Conservation (phyloP, 2,113 vertebrate species). For the Coptodon bakossiorum region DNA sequence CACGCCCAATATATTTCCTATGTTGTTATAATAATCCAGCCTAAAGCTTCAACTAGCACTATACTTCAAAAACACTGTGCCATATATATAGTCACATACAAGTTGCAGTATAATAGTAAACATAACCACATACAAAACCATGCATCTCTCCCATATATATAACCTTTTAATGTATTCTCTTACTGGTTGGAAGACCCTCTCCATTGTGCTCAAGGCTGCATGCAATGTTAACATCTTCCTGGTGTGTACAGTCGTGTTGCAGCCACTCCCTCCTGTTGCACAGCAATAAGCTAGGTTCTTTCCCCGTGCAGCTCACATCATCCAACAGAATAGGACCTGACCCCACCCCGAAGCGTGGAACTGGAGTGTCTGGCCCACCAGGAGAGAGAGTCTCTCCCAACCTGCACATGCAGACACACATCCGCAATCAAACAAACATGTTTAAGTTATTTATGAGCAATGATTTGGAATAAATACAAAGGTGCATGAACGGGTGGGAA, state of each 20-base stretch:
- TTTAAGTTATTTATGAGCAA: background rate
- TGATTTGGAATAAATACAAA: background rate
- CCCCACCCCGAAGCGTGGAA: slow-evolving; percentile 60
- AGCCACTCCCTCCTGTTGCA: slow-evolving; percentile 83
- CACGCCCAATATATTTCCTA: background rate
- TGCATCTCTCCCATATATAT: background rate
- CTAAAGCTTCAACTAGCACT: background rate
- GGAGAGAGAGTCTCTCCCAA: slow-evolving; percentile 69
- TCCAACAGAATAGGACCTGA: slow-evolving; percentile 83
- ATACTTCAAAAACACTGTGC: background rate
- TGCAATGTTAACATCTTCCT: slow-evolving; percentile 80
- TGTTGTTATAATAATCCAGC: background rate
- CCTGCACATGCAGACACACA: slow-evolving; percentile 43
- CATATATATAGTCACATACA: background rate
- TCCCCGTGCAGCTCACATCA: slow-evolving; percentile 87
- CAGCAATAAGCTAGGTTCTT: slow-evolving; percentile 78
- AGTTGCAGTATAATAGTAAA: background rate
- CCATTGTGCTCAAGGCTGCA: slow-evolving; percentile 73
- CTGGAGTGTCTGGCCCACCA: slow-evolving; percentile 25
- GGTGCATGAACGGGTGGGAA: background rate
- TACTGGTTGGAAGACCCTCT: slow-evolving; percentile 73
- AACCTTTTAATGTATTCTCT: slow-evolving; percentile 17
- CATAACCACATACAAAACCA: background rate
- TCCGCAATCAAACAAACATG: background rate
- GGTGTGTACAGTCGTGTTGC: slow-evolving; percentile 84